Conservation (phyloP, 2,113 vertebrate species). For the Thymallus thymallus region DNA sequence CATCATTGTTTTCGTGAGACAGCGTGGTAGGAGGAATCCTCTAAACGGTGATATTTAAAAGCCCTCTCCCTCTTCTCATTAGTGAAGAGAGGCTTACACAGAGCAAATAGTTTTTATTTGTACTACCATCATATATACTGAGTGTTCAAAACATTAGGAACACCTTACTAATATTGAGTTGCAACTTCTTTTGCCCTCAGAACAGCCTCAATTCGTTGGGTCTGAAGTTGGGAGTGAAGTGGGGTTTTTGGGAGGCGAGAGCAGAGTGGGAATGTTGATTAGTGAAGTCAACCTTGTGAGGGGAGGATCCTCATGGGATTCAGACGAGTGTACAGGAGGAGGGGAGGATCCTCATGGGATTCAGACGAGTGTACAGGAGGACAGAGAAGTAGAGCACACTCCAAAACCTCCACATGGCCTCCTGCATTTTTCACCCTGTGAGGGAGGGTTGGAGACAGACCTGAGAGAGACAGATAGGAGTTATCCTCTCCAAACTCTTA, state of each 20-base stretch:
- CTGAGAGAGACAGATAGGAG: too few species aligned
- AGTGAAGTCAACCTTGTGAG: slow-evolving; percentile 65
- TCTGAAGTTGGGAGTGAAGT: not conserved
- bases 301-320: slow-evolving; percentile 59
- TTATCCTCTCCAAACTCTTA: not conserved
- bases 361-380: not conserved
- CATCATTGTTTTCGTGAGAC: too few species aligned
- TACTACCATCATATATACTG: slow-evolving; percentile 16
- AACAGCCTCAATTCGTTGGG: not conserved
- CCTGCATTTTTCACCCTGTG: too few species aligned
- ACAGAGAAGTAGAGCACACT: not conserved
- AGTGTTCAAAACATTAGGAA: too few species aligned
- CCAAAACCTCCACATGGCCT: not conserved
- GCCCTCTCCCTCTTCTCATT: slow-evolving; percentile 8
- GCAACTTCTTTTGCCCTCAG: too few species aligned
- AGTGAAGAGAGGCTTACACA: slow-evolving; percentile 27
- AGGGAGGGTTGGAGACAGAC: not conserved
- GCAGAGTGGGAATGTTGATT: slow-evolving; percentile 49
- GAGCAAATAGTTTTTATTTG: slow-evolving; percentile 34
- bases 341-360: too few species aligned
- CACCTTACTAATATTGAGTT: too few species aligned
- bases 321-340: slow-evolving; percentile 60
- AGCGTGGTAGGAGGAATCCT: too few species aligned
- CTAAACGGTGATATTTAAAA: not conserved
- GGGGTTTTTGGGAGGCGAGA: not conserved